A percentile compares a stretch with the other conserved stretches of the same genome.
Conservation (phyloP, 2,113 vertebrate genomes). For the Hypomesus transpacificus region DNA sequence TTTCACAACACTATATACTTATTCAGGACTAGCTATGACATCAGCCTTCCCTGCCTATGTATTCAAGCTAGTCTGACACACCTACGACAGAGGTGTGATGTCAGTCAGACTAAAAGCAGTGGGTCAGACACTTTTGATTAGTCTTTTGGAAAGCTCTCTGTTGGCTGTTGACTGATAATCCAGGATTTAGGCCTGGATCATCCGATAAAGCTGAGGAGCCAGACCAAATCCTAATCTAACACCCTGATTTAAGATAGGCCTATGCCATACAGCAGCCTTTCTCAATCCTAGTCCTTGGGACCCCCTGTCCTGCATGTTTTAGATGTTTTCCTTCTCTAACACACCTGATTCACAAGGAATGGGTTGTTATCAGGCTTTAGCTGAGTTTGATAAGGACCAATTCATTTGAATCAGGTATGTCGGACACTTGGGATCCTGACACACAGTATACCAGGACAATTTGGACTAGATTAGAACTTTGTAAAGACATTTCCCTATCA, state of each 20-base stretch:
- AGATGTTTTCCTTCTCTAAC: too few relatives aligned
- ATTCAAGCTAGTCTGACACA: background rate
- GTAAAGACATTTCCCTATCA: too few relatives aligned
- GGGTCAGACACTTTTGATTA: conserved; percentile 42
- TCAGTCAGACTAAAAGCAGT: conserved; percentile 29
- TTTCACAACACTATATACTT: too few relatives aligned
- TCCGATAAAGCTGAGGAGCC: conserved; percentile 23
- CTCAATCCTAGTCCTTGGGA: too few relatives aligned
- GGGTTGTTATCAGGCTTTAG: too few relatives aligned
- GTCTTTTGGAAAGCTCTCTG: conserved; percentile 19
- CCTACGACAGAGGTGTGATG: background rate
- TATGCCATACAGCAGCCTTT: background rate
- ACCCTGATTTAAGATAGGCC: background rate
- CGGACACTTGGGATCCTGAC: too few relatives aligned
- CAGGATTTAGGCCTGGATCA: conserved; percentile 20
- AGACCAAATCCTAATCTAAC: background rate
- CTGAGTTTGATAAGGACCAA: too few relatives aligned
- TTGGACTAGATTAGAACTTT: too few relatives aligned
- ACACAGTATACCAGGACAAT: too few relatives aligned
- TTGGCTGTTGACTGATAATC: conserved; percentile 29
- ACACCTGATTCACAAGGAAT: too few relatives aligned
- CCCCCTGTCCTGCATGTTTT: too few relatives aligned
- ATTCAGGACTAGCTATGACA: background rate
- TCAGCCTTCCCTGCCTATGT: background rate
- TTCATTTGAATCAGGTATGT: too few relatives aligned